phyloP scores from a whole-genome alignment of 2,113 vertebrate genomes.

The Chloebia gouldiae region DNA sequence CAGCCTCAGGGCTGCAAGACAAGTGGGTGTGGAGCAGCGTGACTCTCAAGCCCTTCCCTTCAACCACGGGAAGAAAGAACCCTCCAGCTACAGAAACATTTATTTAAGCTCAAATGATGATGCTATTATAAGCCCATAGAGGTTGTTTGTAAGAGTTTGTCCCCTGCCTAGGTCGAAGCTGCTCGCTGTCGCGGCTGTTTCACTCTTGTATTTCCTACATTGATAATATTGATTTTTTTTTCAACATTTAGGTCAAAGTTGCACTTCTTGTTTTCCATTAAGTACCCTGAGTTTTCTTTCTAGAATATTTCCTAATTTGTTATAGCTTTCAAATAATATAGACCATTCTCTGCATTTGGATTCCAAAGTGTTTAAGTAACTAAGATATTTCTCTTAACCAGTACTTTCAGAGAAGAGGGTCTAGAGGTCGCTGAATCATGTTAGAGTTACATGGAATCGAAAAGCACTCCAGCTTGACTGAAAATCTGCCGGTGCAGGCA shows the following conservation, averaged over 20 bases:
- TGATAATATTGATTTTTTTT: not conserved
- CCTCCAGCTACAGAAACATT: not conserved
- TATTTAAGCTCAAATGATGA: not conserved
- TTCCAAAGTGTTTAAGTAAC: not conserved
- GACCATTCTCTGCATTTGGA: not conserved
- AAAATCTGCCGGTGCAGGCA: not conserved
- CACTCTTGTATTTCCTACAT: accelerated
- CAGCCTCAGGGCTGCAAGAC: not conserved
- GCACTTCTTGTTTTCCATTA: not conserved
- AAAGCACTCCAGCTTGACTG: not conserved
- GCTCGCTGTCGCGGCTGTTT: not conserved
- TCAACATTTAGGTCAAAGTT: not conserved
- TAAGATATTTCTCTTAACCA: not conserved
- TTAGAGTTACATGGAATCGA: accelerated
- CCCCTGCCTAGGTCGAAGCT: not conserved
- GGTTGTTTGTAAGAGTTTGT: not conserved
- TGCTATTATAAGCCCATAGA: not conserved
- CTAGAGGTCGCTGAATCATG: not conserved
- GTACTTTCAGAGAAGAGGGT: not conserved
- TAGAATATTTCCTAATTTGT: not conserved
- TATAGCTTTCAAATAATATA: not conserved
- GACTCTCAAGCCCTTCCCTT: not conserved
- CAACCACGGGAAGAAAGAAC: accelerated
- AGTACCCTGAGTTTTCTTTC: not conserved
- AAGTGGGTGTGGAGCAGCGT: accelerated